A percentile compares a stretch with the other conserved stretches of the same genome.
Conservation (phyloP, 2,888 invertebrate species). For the Troglohyphantes excavatus region DNA sequence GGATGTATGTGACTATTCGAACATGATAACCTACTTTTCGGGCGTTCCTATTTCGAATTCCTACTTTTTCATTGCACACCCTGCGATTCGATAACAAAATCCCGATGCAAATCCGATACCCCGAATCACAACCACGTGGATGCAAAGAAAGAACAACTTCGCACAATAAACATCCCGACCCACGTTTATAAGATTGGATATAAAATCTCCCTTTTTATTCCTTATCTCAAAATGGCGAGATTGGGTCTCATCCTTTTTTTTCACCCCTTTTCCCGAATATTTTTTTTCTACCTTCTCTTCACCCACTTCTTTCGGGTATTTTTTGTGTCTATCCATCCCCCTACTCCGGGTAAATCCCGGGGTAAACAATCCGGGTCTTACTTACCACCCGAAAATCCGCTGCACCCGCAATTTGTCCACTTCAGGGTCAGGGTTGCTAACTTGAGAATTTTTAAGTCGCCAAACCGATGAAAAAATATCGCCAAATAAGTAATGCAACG, state of each 20-base stretch:
- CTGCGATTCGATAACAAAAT: too few species aligned
- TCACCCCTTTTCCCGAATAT: background rate
- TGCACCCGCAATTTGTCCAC: slow-evolving; percentile 73
- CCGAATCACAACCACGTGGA: too few species aligned
- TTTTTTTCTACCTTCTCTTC: background rate
- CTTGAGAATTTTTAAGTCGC: slow-evolving; percentile 29
- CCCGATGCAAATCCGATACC: too few species aligned
- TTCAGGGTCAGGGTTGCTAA: slow-evolving; percentile 62
- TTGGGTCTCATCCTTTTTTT: background rate
- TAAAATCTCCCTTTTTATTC: slow-evolving; percentile 12
- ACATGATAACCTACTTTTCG: too few species aligned
- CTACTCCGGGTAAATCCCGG: slow-evolving; percentile 41
- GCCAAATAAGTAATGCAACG: too few species aligned
- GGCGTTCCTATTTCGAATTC: too few species aligned
- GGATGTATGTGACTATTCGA: too few species aligned
- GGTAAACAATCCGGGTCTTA: slow-evolving; percentile 62
- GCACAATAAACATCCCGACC: too few species aligned
- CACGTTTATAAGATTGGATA: slow-evolving; percentile 7
- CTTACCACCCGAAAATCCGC: slow-evolving; percentile 55
- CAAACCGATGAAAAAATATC: background rate
- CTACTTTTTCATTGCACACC: too few species aligned
- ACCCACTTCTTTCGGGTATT: background rate
- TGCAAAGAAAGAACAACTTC: too few species aligned
- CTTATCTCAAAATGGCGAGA: slow-evolving; percentile 31
- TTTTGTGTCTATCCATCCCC: background rate